Percentiles rank a stretch among this genome's conserved stretches.
phyloP scores from a whole-genome alignment of 53 echinoderm and acorn worm genomes.

The Paelopatides confundens region DNA sequence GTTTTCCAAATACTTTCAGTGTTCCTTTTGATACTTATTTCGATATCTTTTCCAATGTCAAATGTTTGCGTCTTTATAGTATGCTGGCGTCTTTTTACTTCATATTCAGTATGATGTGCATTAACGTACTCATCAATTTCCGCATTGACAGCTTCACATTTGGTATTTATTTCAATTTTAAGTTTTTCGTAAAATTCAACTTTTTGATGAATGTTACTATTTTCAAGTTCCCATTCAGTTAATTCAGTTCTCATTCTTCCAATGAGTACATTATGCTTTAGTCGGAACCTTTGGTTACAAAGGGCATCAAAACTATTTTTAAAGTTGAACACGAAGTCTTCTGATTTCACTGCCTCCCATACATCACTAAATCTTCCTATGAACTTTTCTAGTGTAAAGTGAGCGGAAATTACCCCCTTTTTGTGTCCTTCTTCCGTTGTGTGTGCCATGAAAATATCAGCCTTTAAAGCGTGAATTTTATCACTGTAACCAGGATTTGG shows the following conservation, averaged over 20 bases:
- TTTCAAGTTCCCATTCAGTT: neutral
- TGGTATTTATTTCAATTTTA: too few species aligned
- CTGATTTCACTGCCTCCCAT: neutral
- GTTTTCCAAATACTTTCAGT: too few species aligned
- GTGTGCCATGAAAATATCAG: neutral
- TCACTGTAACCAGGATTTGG: slow-evolving; percentile 17
- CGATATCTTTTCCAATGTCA: neutral
- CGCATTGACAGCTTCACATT: neutral
- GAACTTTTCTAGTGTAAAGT: neutral
- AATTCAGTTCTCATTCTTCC: neutral
- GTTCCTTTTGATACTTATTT: too few species aligned
- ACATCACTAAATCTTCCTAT: neutral
- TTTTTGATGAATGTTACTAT: too few species aligned
- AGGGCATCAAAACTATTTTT: neutral
- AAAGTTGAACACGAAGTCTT: slow-evolving; percentile 30
- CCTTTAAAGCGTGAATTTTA: neutral
- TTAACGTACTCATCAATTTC: neutral
- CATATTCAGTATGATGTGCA: neutral
- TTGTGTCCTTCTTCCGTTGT: neutral
- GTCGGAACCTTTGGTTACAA: neutral
- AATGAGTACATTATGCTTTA: neutral
- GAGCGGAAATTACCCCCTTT: neutral
- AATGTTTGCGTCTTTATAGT: neutral
- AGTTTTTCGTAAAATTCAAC: too few species aligned
- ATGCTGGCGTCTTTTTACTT: neutral